Evolutionary conservation across 2,797 vertebrate genomes (phyloP), one percentile per base, ranked within the genome.

Genomic region (Crocidura indochinensis): DNA sequence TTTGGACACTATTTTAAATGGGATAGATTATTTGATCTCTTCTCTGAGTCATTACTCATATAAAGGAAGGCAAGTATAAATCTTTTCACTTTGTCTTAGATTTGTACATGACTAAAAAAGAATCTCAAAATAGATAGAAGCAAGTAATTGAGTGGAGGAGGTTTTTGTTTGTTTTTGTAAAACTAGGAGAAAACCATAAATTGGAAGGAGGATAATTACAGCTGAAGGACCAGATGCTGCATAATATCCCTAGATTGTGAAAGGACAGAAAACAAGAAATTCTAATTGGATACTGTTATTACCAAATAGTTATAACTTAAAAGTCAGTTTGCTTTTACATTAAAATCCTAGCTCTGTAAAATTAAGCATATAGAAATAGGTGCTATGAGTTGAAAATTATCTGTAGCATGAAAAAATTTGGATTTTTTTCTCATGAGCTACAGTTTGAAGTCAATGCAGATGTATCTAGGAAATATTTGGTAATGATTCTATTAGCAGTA

Each of bases 391-490:
- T 88, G 20, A 24, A 91, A 75, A 75, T 64, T 84, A 76, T 62
- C 0, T 67, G 11, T 79, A 91, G 95, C 84, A 80, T 77, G 15
- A 47, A 49, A 79, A 87, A 26, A n/a, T n/a, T n/a, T n/a, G n/a
- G 27, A 62, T 76, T 6, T 80, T 47, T 86, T 83, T 82, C 27
- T 91, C 76, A 76, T 19, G 10, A 90, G 7, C 76, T 91, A 38
- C 26, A n/a, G 38, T 17, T 4, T 94, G 31, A n/a, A 84, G 86
- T 78, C 92, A 94, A 86, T 84, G 56, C 15, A 79, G 38, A 68
- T 3, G 3, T 24, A 76, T 22, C 27, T 88, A 8, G 93, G 29
- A 93, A 94, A 46, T 49, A 88, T n/a, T 64, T 51, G 29, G 26
- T 27, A 74, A 17, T 77, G 20, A 67, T 1, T 29, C 71, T 94